Evolutionary conservation across 2,888 invertebrate genomes (phyloP).

Genomic region (Laothoe populi): DNA sequence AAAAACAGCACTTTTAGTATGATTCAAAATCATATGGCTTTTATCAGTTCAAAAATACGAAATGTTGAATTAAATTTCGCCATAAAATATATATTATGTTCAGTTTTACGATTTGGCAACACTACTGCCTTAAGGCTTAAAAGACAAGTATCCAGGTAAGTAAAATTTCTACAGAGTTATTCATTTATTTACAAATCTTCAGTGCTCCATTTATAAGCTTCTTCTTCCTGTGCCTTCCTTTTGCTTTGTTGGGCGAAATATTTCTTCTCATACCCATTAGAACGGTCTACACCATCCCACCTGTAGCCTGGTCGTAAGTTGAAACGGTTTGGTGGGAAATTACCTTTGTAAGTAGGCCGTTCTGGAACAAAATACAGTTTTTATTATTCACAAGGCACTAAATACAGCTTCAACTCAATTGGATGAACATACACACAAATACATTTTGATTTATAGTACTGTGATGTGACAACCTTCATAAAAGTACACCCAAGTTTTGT

Average conservation of each 20-base stretch:
- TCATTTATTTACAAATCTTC: slow-evolving; percentile 91
- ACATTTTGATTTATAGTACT: too few relatives aligned
- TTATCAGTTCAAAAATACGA: too few relatives aligned
- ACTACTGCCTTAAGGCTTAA: background rate
- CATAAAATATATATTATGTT: too few relatives aligned
- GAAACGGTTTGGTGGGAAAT: slow-evolving; percentile 96
- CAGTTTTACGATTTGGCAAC: background rate
- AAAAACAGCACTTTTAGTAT: background rate
- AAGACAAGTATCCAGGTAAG: background rate
- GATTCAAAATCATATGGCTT: too few relatives aligned
- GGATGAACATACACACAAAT: too few relatives aligned
- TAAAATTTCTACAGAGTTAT: background rate
- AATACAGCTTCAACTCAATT: too few relatives aligned
- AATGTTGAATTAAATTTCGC: too few relatives aligned
- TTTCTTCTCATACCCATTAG: slow-evolving; percentile 97
- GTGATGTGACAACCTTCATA: too few relatives aligned
- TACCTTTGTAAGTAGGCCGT: slow-evolving; percentile 92
- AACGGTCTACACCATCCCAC: slow-evolving; percentile 99
- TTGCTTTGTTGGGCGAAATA: slow-evolving; percentile 92
- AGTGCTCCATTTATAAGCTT: slow-evolving; percentile 97
- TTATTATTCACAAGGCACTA: background rate
- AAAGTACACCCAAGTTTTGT: too few relatives aligned
- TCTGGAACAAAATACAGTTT: slow-evolving; percentile 60
- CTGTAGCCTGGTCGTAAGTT: slow-evolving; percentile 96
- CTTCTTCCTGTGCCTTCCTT: slow-evolving; percentile 90